Conservation (phyloP, 2,113 vertebrate genomes). For the Trachemys scripta region DNA sequence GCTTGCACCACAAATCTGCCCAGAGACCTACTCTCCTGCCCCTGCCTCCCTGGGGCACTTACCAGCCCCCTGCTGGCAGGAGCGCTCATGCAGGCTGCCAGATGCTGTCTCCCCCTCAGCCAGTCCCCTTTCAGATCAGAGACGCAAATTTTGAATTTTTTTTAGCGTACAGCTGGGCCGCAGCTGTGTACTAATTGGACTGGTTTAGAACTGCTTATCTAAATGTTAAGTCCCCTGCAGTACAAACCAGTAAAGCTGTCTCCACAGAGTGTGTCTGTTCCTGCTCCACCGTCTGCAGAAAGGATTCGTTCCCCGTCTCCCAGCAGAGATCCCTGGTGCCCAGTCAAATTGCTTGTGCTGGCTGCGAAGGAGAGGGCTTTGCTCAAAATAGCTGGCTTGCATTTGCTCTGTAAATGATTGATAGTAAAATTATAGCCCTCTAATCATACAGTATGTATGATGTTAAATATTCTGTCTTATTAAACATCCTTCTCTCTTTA, state of each 20-base stretch:
- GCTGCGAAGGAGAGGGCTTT: neutral
- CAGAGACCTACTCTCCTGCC: too few relatives aligned
- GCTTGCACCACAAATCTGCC: too few relatives aligned
- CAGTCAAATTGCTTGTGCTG: neutral
- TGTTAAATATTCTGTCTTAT: neutral
- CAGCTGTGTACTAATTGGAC: too few relatives aligned
- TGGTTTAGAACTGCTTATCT: neutral
- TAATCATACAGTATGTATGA: neutral
- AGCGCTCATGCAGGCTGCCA: too few relatives aligned
- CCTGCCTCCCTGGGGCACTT: too few relatives aligned
- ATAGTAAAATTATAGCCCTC: neutral
- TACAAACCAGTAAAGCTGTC: neutral
- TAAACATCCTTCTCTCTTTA: neutral
- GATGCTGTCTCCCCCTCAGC: too few relatives aligned
- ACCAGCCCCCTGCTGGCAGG: too few relatives aligned
- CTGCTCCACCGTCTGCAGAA: neutral
- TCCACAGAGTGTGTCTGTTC: neutral
- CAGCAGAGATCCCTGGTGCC: neutral
- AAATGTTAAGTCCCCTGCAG: neutral
- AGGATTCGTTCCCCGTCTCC: neutral
- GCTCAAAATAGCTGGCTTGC: rapidly evolving
- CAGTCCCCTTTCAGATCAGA: too few relatives aligned
- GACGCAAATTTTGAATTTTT: too few relatives aligned
- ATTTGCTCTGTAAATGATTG: neutral
- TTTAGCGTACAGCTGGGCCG: too few relatives aligned